These are phyloP conservation scores for Spodoptera littoralis DNA, from an alignment of 2,888 invertebrate species.

Conservation along the genomic window DNA sequence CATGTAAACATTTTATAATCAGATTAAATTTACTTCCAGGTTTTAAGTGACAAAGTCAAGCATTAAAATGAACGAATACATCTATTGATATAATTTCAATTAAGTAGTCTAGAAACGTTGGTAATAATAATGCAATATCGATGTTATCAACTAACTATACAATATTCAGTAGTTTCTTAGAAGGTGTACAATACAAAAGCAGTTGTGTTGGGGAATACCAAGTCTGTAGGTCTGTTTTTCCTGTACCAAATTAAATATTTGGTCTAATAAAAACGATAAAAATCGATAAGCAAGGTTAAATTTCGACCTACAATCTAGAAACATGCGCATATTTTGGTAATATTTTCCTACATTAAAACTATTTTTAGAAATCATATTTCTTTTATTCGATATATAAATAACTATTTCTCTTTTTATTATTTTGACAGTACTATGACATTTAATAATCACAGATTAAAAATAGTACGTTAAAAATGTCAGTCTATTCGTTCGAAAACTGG, in stretches of 20 bases:
- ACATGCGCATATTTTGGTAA: too few species aligned
- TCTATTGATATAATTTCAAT: constrained; percentile 25
- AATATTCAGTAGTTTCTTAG: constrained; percentile 12
- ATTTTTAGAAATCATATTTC: too few species aligned
- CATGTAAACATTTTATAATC: too few species aligned
- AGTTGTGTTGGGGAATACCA: constrained; percentile 31
- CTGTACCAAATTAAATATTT: constrained; percentile 25
- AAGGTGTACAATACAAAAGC: constrained; percentile 25
- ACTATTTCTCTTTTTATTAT: not conserved
- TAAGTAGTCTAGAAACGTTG: constrained; percentile 10
- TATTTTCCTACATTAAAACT: too few species aligned
- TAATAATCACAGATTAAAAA: constrained; percentile 27
- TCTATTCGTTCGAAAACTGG: constrained; percentile 21
- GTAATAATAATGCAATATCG: constrained; percentile 28
- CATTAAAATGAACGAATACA: not conserved
- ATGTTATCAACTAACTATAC: constrained; percentile 26
- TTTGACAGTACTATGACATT: constrained; percentile 12
- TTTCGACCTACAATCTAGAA: too few species aligned
- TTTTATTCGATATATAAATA: too few species aligned
- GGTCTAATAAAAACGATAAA: constrained; percentile 13
- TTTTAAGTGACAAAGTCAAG: too few species aligned
- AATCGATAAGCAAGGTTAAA: too few species aligned
- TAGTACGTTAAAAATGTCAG: constrained; percentile 35
- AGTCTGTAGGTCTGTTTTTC: constrained; percentile 18
- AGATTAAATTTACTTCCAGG: too few species aligned